A percentile compares a stretch with the other conserved stretches of the same genome.
Conservation (phyloP, 2,888 invertebrate species). For the Choreutis nemorana region DNA sequence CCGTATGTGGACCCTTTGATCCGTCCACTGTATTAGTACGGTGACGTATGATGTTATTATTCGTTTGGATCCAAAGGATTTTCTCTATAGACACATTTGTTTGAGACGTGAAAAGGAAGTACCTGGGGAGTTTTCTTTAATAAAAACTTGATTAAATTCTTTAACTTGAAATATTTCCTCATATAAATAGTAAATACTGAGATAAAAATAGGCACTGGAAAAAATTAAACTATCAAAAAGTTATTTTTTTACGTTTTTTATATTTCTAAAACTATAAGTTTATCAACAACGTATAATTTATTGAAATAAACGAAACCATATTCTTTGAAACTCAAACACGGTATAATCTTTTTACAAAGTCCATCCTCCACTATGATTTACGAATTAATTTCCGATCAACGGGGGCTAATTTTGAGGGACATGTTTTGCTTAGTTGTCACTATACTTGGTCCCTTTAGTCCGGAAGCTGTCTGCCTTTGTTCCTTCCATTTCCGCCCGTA, state of each 20-base stretch:
- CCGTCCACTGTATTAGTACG: slow-evolving; percentile 56
- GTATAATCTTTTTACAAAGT: slow-evolving; percentile 4
- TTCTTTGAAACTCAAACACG: slow-evolving; percentile 1
- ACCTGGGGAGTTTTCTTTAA: too few species aligned
- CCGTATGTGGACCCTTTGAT: slow-evolving; percentile 60
- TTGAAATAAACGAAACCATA: too few species aligned
- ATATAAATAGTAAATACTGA: too few species aligned
- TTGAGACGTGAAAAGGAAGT: too few species aligned
- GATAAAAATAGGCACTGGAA: neutral
- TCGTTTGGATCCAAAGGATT: slow-evolving; percentile 46
- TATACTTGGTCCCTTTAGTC: slow-evolving; percentile 24
- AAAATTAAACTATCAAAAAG: neutral
- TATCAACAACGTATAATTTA: neutral
- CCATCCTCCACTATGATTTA: slow-evolving; percentile 37
- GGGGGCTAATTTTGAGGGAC: slow-evolving; percentile 13
- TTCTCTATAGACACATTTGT: too few species aligned
- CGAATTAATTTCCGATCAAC: slow-evolving; percentile 34
- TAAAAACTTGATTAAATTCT: too few species aligned
- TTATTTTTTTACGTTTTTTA: neutral
- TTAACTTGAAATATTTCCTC: too few species aligned
- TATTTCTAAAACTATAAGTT: neutral
- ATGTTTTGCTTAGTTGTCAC: slow-evolving; percentile 25
- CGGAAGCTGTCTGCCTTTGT: slow-evolving; percentile 51
- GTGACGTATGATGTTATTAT: slow-evolving; percentile 58
- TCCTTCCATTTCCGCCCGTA: slow-evolving; percentile 50